These are phyloP conservation scores for Chlamydotis undulata DNA, from an alignment of 2,113 vertebrate species.

Conservation along the genomic window DNA sequence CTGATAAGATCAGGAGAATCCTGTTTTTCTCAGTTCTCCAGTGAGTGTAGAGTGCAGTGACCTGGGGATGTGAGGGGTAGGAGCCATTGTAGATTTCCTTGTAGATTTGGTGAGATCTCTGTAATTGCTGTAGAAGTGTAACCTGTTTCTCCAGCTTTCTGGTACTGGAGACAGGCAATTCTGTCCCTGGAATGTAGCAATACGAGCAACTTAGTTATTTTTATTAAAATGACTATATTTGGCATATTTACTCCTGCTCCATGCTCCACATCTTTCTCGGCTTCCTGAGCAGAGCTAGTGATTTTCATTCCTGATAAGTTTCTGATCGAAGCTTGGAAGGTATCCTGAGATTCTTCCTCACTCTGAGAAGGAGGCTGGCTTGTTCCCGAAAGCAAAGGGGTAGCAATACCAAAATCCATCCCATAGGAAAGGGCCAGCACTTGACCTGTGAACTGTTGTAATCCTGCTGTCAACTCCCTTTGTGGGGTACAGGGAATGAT, in stretches of 20 bases:
- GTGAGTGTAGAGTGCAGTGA: neutral
- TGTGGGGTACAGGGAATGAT: neutral
- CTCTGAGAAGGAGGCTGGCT: neutral
- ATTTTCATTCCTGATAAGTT: neutral
- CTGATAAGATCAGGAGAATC: neutral
- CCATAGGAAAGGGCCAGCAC: neutral
- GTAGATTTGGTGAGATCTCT: neutral
- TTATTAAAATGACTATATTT: neutral
- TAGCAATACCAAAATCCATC: neutral
- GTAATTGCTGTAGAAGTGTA: neutral
- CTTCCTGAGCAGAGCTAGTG: neutral
- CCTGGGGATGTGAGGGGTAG: neutral
- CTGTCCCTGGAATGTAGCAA: neutral
- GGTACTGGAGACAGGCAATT: neutral
- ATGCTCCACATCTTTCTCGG: neutral
- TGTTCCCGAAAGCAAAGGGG: neutral
- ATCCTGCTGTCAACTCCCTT: neutral
- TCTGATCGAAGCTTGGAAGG: neutral
- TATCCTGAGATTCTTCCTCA: neutral
- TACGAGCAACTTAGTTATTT: neutral
- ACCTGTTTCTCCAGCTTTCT: neutral
- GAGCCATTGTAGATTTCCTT: neutral
- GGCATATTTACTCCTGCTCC: neutral
- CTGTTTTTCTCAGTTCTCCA: neutral
- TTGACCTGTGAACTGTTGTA: neutral